Evolutionary conservation across 2,797 vertebrate genomes (phyloP), one percentile per base, ranked within the genome.

Genomic region (Ciconia nigra): DNA sequence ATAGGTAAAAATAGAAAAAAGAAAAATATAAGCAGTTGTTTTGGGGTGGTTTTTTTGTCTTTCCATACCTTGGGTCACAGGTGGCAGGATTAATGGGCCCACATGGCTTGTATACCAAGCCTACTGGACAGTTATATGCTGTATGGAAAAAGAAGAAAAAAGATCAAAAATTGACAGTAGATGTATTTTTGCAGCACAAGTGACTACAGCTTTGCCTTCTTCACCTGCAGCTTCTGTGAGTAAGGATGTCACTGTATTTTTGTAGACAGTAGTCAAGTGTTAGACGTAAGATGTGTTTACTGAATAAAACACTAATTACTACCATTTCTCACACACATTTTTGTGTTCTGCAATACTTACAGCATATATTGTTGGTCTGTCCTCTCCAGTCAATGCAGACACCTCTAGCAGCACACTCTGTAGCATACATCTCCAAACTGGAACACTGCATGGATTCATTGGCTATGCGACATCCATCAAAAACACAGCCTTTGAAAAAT

Each of bases 341-440:
- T 90, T 74, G 59, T 76, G 46, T 78, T 72, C 61, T 61, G 22
- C 44, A 49, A 7, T 86, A 98, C 98, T 98, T 97, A 98, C 98
- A 0, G 44, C 98, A 98, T 12, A 54, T 81, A 16, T 80, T 66
- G 33, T 98, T 96, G 69, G 98, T 98, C 33, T 18, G 44, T 70
- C 52, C 20, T 94, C 98, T 97, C 98, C 98, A 98, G 87, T 98
- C 95, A 24, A 98, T 35, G 76, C 98, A 98, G 46, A 98, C 31
- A 20, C 96, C 97, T 26, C 82, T 84, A 35, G 95, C 29, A 3
- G 95, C 96, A 19, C 98, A 98, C 69, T 98, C 97, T 5, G 97
- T 73, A 13, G 98, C 97, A 7, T 98, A 98, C 7, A 98, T 96
- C 95, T 98, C 97, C 73, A 98, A 84, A 59, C 94, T 74, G 5